Evolutionary conservation across 2,113 vertebrate species (phyloP).

Genomic region (Periophthalmodon schlosseri): DNA sequence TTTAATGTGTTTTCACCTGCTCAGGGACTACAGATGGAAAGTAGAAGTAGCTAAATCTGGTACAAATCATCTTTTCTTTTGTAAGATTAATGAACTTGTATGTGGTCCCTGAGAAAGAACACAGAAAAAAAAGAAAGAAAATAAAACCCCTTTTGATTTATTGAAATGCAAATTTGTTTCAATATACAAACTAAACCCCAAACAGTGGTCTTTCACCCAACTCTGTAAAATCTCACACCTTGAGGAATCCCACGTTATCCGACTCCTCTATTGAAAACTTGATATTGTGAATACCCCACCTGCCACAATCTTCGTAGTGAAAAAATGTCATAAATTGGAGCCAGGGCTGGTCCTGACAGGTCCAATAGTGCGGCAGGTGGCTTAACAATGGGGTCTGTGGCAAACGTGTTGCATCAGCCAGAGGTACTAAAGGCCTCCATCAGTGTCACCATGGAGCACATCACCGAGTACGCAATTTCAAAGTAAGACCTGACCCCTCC

Average conservation of each 20-base stretch:
- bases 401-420: slow-evolving; percentile 6
- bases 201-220: neutral
- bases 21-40: no score
- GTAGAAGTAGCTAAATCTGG: no score
- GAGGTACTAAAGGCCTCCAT: slow-evolving; percentile 5
- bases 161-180: neutral
- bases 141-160: neutral
- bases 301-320: neutral
- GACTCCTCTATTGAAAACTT: neutral
- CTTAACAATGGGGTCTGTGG: slow-evolving; percentile 14
- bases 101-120: no score
- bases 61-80: no score
- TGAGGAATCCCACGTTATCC: neutral
- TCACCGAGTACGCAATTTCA: neutral
- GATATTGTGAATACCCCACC: neutral
- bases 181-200: neutral
- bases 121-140: no score
- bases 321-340: slow-evolving; percentile 5
- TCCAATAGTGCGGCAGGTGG: slow-evolving; percentile 8
- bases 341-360: neutral
- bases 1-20: no score
- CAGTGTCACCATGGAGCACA: neutral
- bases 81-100: no score
- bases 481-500: neutral
- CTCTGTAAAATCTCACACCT: neutral